Conservation (phyloP, 1,140 invertebrate species). For the Drosophila grimshawi region DNA sequence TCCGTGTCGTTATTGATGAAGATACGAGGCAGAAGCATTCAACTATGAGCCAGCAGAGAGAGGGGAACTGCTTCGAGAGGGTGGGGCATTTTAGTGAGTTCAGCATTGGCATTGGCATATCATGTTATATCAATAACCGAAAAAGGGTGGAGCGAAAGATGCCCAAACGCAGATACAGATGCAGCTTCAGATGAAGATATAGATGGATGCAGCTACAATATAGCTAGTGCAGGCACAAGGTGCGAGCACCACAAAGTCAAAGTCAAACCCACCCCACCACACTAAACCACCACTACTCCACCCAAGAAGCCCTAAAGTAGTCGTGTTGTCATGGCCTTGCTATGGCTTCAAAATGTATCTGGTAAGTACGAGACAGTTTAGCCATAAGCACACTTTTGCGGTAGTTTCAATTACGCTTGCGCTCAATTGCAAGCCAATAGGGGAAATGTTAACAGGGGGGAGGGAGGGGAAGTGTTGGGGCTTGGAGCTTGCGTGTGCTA, state of each 20-base stretch:
- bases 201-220: slow-evolving; percentile 26
- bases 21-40: slow-evolving; percentile 66
- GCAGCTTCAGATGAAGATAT: slow-evolving; percentile 10
- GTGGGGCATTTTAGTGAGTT: background rate
- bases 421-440: slow-evolving; percentile 56
- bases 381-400: slow-evolving; percentile 60
- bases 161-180: slow-evolving; percentile 14
- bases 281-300: background rate
- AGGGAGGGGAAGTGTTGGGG: background rate
- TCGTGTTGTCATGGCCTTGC: slow-evolving; percentile 8
- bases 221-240: slow-evolving; percentile 35
- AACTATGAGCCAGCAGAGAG: slow-evolving; percentile 20
- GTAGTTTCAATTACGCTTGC: slow-evolving; percentile 76
- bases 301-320: slow-evolving; percentile 53
- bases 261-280: background rate
- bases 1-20: slow-evolving; percentile 80
- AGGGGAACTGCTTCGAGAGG: slow-evolving; percentile 7
- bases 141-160: slow-evolving; percentile 79
- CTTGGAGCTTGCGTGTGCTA: slow-evolving; percentile 54
- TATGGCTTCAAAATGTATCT: slow-evolving; percentile 63
- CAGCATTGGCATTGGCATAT: slow-evolving; percentile 54
- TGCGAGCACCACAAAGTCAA: background rate
- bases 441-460: background rate
- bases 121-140: slow-evolving; percentile 84
- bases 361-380: slow-evolving; percentile 45